These are phyloP conservation scores for Zaprionus nigranus DNA, from an alignment of 1,140 invertebrate genomes.

Conservation along the genomic window DNA sequence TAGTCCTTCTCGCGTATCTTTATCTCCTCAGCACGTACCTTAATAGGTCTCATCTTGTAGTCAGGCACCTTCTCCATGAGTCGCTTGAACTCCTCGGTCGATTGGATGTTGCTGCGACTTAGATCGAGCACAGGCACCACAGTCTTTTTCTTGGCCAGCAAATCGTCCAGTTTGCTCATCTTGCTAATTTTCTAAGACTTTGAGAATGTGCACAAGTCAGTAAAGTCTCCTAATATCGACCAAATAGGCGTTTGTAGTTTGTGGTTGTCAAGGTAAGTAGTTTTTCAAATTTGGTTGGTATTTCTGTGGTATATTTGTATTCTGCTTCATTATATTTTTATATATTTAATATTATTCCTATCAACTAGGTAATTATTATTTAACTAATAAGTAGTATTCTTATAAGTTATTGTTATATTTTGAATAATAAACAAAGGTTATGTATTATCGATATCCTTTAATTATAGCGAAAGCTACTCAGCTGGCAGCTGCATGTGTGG, in stretches of 20 bases:
- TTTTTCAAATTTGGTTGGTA: not conserved
- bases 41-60: conserved; percentile 94
- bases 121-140: conserved; percentile 92
- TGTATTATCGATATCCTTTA: too few relatives aligned
- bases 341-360: not conserved
- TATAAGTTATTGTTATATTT: too few relatives aligned
- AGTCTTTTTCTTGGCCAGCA: conserved; percentile 92
- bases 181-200: not conserved
- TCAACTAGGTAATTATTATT: not conserved
- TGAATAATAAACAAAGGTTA: too few relatives aligned
- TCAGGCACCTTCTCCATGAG: conserved; percentile 94
- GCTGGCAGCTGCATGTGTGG: too few relatives aligned
- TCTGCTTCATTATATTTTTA: not conserved
- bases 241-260: conserved; percentile 28
- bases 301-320: not conserved
- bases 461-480: too few relatives aligned
- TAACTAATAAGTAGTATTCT: not conserved
- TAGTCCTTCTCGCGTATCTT: conserved; percentile 88
- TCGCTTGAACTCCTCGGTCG: conserved; percentile 92
- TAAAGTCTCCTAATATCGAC: conserved; percentile 37
- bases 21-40: conserved; percentile 88
- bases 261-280: not conserved
- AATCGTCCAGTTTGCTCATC: conserved; percentile 91
- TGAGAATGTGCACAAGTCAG: too few relatives aligned
- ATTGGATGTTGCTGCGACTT: conserved; percentile 90